Evolutionary conservation across 2,113 vertebrate genomes (phyloP).

Genomic region (Eonycteris spelaea): DNA sequence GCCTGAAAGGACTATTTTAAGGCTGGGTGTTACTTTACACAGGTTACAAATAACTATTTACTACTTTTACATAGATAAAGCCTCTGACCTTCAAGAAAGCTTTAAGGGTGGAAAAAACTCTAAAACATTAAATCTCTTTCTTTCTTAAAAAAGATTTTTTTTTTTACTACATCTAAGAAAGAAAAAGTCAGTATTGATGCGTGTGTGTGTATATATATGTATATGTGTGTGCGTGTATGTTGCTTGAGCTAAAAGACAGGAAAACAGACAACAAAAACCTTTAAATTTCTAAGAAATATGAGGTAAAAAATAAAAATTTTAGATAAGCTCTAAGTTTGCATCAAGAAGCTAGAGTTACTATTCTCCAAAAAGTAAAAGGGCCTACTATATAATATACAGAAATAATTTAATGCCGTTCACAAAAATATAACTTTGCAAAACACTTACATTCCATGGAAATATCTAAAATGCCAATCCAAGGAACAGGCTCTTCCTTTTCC

Average conservation of each 20-base stretch:
- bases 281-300: conserved; percentile 47
- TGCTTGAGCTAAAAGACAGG: background rate
- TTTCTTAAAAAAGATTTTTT: conserved; percentile 46
- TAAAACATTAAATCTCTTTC: conserved; percentile 37
- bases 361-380: background rate
- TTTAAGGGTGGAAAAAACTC: conserved; percentile 35
- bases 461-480: background rate
- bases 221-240: no score
- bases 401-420: conserved; percentile 75
- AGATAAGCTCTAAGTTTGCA: conserved; percentile 29
- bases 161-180: conserved; percentile 37
- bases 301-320: conserved; percentile 50
- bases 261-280: background rate
- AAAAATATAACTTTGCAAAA: conserved; percentile 36
- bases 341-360: conserved; percentile 37
- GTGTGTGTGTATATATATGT: background rate
- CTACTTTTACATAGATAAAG: conserved; percentile 71
- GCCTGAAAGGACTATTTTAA: conserved; percentile 6
- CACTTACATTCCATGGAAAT: conserved; percentile 52
- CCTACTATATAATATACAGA: conserved; percentile 64
- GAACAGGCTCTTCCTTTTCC: background rate
- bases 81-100: conserved; percentile 70
- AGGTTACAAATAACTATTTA: conserved; percentile 49
- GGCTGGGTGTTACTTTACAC: conserved; percentile 14
- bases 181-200: background rate